Evolutionary conservation across 2,113 vertebrate species (phyloP).

Genomic region (Alectura lathami): DNA sequence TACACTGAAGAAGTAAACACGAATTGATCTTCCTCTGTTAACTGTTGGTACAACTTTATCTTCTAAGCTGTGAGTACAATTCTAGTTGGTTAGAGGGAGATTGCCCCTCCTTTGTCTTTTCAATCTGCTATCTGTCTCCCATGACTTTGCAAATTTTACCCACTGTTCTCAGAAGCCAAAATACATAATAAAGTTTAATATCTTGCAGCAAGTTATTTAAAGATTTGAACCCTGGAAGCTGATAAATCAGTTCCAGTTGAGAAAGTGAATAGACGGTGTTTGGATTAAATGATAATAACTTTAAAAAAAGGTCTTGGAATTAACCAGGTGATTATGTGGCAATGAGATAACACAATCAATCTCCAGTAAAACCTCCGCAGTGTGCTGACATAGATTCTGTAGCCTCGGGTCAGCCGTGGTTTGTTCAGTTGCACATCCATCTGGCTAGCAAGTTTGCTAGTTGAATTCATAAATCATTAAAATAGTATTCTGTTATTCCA

Average conservation of each 20-base stretch:
- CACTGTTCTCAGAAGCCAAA: background rate
- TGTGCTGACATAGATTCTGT: background rate
- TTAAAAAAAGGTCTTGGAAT: background rate
- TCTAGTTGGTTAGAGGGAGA: background rate
- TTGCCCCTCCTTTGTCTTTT: background rate
- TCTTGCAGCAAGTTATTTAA: background rate
- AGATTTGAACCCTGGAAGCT: background rate
- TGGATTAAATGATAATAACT: background rate
- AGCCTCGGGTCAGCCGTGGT: conserved; percentile 23
- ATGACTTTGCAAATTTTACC: background rate
- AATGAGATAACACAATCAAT: background rate
- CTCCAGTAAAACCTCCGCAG: background rate
- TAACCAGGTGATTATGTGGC: background rate
- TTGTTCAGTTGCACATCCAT: conserved; percentile 33
- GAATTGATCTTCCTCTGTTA: background rate
- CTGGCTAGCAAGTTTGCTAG: conserved; percentile 34
- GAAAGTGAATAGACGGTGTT: background rate
- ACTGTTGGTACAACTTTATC: background rate
- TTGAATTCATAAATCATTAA: conserved; percentile 31
- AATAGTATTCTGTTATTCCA: conserved; percentile 31
- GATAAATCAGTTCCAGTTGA: background rate
- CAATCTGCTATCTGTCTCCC: background rate
- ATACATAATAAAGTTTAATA: background rate
- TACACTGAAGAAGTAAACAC: background rate
- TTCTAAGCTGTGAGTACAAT: background rate